Base-by-base conservation (phyloP, 1,140 invertebrate genomes). In the Heliothis virescens region DNA sequence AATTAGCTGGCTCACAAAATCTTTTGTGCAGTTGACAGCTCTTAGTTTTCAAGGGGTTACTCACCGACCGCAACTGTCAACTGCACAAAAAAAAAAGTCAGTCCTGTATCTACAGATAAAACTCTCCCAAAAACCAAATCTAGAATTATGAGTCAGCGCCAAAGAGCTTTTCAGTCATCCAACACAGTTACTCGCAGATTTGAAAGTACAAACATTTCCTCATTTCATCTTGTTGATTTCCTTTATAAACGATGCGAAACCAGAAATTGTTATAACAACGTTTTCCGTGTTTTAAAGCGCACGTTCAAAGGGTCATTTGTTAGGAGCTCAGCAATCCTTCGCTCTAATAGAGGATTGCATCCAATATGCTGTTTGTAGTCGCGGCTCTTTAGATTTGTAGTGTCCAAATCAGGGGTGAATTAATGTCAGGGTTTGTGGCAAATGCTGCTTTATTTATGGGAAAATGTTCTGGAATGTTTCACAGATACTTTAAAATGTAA, bases 291-390 rank as follows among this genome's bases (percentile, higher is more conserved):
- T 71, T 71, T 71, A 50, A 71, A 15, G 67, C 52, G 21, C 48
- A 53, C 21, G 7, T 71, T 69, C 48, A 53, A 48, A 26, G 48
- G 48, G 52, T 50, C 67, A 71, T 71, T 71, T 71, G 48, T 71
- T 53, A 71, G 48, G 48, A 71, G 67, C 67, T 71, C 67, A n/a
- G 67, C 48, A 71, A 71, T 71, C 52, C 48, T 21, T 26, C 48
- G 48, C 48, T 71, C 48, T 29, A 53, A 52, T 53, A 4, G 48
- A n/a, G 47, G 48, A 26, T 5, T 12, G 18, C 67, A 53, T 71
- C 67, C 67, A 71, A 71, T 71, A 71, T 53, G 67, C 67, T 71
- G 18, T 71, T 71, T 53, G 52, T 71, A 13, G 26, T 69, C 21
- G 11, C 52, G 12, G 67, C 67, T 71, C 12, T 48, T 67, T 41